These are phyloP conservation scores for Macrosteles quadrilineatus DNA, from an alignment of 1,140 invertebrate species.

Conservation along the genomic window DNA sequence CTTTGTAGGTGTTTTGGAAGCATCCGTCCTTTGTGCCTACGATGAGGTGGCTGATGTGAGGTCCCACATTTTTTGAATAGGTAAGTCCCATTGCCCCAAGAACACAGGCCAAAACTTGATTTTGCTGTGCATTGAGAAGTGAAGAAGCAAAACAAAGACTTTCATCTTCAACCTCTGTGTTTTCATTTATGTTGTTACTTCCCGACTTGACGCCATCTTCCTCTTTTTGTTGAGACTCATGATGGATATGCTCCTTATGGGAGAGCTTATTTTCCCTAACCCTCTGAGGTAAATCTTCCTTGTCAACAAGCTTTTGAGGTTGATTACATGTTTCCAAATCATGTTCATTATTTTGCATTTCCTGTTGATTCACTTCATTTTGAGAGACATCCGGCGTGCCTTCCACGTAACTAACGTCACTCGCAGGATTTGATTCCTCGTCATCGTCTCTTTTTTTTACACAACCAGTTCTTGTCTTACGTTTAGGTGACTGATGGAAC, in stretches of 20 bases:
- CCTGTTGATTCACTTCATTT: too few species aligned
- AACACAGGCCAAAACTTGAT: neutral
- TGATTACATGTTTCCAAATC: too few species aligned
- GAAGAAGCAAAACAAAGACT: neutral
- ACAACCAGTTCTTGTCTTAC: too few species aligned
- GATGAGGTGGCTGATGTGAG: neutral
- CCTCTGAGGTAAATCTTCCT: too few species aligned
- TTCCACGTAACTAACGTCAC: neutral
- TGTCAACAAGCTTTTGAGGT: too few species aligned
- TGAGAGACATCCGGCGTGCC: slow-evolving; percentile 1
- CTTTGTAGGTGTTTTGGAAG: neutral
- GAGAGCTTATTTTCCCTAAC: too few species aligned
- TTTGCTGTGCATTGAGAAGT: neutral
- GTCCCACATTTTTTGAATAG: neutral
- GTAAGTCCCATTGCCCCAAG: neutral
- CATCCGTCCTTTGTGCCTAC: slow-evolving; percentile 1
- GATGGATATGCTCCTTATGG: too few species aligned
- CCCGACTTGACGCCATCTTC: neutral
- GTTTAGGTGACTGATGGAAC: too few species aligned
- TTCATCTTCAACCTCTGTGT: neutral
- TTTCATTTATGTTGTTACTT: neutral
- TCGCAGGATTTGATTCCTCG: neutral
- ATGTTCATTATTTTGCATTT: too few species aligned
- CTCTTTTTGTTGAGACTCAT: too few species aligned
- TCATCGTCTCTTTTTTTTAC: too few species aligned